A percentile compares a stretch with the other conserved stretches of the same genome.
Evolutionary conservation across 2,113 vertebrate genomes (phyloP).

Genomic region (Psettodes erumei): DNA sequence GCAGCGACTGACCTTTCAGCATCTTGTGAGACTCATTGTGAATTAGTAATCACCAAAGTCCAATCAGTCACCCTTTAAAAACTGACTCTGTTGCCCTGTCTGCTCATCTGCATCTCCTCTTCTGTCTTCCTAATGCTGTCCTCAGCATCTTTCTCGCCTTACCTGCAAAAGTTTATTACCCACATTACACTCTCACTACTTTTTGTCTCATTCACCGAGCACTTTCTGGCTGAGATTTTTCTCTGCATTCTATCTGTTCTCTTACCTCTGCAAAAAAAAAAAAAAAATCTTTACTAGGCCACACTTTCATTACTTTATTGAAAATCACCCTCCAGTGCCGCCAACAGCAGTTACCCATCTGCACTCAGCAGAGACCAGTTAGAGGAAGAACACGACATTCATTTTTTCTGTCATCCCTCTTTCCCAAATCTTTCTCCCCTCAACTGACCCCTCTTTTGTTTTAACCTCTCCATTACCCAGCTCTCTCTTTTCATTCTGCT

Average conservation of each 20-base stretch:
- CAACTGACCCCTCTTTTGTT: slow-evolving; percentile 4
- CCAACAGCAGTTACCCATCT: slow-evolving; percentile 11
- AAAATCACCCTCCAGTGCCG: slow-evolving; percentile 25
- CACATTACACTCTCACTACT: not conserved
- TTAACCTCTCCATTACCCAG: slow-evolving; percentile 24
- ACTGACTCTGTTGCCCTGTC: not conserved
- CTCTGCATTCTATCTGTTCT: slow-evolving; percentile 1
- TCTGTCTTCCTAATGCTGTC: slow-evolving; percentile 1
- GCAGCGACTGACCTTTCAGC: slow-evolving; percentile 23
- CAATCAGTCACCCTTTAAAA: slow-evolving; percentile 14
- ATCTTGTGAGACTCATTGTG: slow-evolving; percentile 14
- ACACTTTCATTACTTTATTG: slow-evolving; percentile 1
- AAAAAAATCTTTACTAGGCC: too few relatives aligned
- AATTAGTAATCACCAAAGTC: slow-evolving; percentile 18
- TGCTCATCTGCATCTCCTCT: not conserved
- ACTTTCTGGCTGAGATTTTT: slow-evolving; percentile 9
- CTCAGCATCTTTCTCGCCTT: not conserved
- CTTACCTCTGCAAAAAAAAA: slow-evolving; percentile 12
- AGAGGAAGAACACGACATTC: slow-evolving; percentile 20
- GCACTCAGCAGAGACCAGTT: slow-evolving; percentile 33
- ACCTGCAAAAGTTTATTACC: not conserved
- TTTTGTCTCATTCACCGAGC: not conserved
- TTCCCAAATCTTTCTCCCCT: slow-evolving; percentile 13
- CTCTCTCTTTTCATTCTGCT: slow-evolving; percentile 40
- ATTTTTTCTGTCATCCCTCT: slow-evolving; percentile 8